These are phyloP conservation scores for Drosophila meridionalis DNA, from an alignment of 2,888 invertebrate genomes.

Conservation along the genomic window DNA sequence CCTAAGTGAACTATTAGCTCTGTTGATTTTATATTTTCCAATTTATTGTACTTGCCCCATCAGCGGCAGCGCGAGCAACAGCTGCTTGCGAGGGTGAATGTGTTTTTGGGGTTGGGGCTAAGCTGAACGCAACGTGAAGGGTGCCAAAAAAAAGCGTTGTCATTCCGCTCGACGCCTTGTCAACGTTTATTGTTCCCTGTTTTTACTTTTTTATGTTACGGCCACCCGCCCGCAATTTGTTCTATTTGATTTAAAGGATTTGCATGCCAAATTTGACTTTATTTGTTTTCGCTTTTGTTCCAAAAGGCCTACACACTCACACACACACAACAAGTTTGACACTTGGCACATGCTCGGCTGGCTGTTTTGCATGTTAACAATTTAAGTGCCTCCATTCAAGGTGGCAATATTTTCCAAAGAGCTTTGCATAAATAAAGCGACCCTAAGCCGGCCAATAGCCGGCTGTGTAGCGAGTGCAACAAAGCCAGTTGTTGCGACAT, in stretches of 20 bases:
- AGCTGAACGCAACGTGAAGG: slow-evolving; percentile 15
- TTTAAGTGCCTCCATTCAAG: slow-evolving; percentile 63
- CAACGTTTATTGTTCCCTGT: slow-evolving; percentile 69
- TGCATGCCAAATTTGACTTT: slow-evolving; percentile 78
- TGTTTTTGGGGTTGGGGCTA: not conserved
- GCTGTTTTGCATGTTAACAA: slow-evolving; percentile 66
- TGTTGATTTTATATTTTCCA: slow-evolving; percentile 81
- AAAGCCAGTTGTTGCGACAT: slow-evolving; percentile 56
- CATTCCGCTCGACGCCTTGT: slow-evolving; percentile 58
- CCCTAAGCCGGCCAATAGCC: slow-evolving; percentile 35
- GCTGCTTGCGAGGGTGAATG: slow-evolving; percentile 37
- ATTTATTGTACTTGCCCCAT: slow-evolving; percentile 62
- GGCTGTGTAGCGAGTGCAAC: slow-evolving; percentile 33
- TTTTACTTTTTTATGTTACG: slow-evolving; percentile 6
- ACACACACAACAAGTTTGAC: slow-evolving; percentile 44
- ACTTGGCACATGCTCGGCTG: slow-evolving; percentile 50
- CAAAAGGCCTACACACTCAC: slow-evolving; percentile 28
- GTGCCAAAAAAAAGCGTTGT: slow-evolving; percentile 50
- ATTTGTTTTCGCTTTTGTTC: slow-evolving; percentile 66
- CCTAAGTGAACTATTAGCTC: slow-evolving; percentile 78
- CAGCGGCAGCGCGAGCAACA: slow-evolving; percentile 37
- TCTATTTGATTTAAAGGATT: slow-evolving; percentile 79
- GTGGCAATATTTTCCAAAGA: slow-evolving; percentile 55
- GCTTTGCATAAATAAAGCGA: slow-evolving; percentile 63
- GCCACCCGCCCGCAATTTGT: slow-evolving; percentile 50